Percentiles rank a stretch among this genome's conserved stretches.
Evolutionary conservation across 1,140 invertebrate species (phyloP).

Genomic region (Pseudomyrmex flavicornis): DNA sequence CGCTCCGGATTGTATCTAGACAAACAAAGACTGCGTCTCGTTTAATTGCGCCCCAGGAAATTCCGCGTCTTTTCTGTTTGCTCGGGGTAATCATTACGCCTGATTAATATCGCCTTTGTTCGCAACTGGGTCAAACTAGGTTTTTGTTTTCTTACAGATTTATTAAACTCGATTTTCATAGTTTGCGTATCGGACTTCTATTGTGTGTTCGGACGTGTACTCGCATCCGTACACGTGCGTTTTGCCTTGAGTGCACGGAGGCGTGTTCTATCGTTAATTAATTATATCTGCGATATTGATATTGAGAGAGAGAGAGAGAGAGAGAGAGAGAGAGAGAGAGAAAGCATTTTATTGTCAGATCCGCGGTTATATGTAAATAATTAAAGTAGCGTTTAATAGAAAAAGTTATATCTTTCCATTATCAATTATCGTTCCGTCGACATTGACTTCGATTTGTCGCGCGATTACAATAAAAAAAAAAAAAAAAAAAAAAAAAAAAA

Average conservation of each 20-base stretch:
- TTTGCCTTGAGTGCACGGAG: too few relatives aligned
- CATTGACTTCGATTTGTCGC: not conserved
- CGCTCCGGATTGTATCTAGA: not conserved
- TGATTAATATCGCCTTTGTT: too few relatives aligned
- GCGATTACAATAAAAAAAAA: not conserved
- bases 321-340: slow-evolving; percentile 10
- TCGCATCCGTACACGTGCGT: too few relatives aligned
- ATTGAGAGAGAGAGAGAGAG: not conserved
- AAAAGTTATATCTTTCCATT: too few relatives aligned
- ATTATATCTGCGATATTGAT: not conserved
- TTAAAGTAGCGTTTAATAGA: too few relatives aligned
- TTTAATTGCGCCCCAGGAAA: not conserved
- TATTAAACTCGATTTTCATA: too few relatives aligned
- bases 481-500: not conserved
- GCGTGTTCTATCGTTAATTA: not conserved
- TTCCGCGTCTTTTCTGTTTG: not conserved
- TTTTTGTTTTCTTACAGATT: too few relatives aligned
- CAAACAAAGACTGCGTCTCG: not conserved
- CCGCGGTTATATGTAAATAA: too few relatives aligned
- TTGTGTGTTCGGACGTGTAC: too few relatives aligned
- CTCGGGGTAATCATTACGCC: too few relatives aligned
- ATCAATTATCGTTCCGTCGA: not conserved
- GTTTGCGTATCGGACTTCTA: too few relatives aligned
- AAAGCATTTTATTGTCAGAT: not conserved
- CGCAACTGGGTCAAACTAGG: too few relatives aligned